phyloP scores from a whole-genome alignment of 1,140 invertebrate genomes.

The Gonatopus flavifemur region DNA sequence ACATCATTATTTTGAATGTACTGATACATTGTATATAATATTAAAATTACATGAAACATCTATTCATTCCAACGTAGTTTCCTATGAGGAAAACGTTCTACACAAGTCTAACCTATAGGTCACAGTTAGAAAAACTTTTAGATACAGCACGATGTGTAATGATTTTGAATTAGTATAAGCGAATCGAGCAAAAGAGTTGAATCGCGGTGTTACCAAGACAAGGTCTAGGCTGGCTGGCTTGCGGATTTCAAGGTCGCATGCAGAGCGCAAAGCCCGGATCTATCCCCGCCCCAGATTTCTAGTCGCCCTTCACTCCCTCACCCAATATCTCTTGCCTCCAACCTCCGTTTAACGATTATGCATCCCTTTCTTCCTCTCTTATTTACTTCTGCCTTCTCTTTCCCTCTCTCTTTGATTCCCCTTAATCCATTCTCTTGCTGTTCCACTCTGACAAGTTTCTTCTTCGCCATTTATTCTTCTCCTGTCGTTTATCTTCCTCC shows the following conservation, averaged over 20 bases:
- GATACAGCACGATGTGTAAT: no score
- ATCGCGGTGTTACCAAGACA: constrained; percentile 17
- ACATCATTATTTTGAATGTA: no score
- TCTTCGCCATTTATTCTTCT: no score
- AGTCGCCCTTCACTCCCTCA: constrained; percentile 36
- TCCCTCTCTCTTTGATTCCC: constrained; percentile 11
- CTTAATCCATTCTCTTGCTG: neutral
- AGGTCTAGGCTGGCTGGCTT: constrained; percentile 44
- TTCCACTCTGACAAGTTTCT: no score
- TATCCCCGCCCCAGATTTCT: constrained; percentile 35
- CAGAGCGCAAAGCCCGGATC: constrained; percentile 41
- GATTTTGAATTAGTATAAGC: no score
- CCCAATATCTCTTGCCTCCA: no score
- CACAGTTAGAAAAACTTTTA: no score
- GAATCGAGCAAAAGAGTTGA: constrained; percentile 25
- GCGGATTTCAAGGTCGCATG: constrained; percentile 45
- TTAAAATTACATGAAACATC: no score
- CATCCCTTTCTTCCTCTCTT: neutral
- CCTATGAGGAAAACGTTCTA: no score
- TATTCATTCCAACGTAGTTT: no score
- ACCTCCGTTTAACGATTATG: constrained; percentile 8
- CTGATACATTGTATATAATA: no score
- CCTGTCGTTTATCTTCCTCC: constrained; percentile 2
- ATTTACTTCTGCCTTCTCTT: constrained; percentile 4
- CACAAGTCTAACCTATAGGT: no score